Evolutionary conservation across 2,113 vertebrate species (phyloP).

Genomic region (Paratilapia polleni): DNA sequence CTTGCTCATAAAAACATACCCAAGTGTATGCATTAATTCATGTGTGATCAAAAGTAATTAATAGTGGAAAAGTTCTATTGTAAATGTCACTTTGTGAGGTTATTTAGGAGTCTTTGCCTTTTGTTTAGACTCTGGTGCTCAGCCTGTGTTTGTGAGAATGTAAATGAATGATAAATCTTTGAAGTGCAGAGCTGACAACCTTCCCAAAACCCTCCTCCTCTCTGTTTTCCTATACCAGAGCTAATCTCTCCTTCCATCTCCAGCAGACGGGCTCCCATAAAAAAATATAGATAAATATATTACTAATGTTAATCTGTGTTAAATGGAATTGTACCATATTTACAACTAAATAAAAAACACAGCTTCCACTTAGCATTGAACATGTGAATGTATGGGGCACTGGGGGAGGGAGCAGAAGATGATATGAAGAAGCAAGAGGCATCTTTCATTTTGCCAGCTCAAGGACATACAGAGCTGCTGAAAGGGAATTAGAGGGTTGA

Average conservation of each 20-base stretch:
- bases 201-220: neutral
- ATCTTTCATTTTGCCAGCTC: slow-evolving; percentile 27
- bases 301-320: neutral
- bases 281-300: neutral
- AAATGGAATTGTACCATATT: neutral
- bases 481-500: slow-evolving; percentile 68
- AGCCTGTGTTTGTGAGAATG: slow-evolving; percentile 61
- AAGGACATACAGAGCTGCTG: slow-evolving; percentile 41
- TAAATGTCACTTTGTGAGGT: slow-evolving; percentile 35
- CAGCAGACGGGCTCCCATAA: neutral
- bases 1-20: neutral
- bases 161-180: slow-evolving; percentile 69
- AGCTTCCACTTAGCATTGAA: neutral
- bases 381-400: neutral
- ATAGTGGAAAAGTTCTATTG: slow-evolving; percentile 27
- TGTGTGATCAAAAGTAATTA: neutral
- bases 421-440: neutral
- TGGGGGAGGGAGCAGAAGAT: neutral
- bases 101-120: slow-evolving; percentile 39
- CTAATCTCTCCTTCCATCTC: slow-evolving; percentile 23
- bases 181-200: slow-evolving; percentile 19
- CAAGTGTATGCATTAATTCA: neutral
- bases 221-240: slow-evolving; percentile 19
- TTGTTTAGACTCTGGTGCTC: slow-evolving; percentile 56
- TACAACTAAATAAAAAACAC: neutral